These are phyloP conservation scores for Neosilurus hyrtlii DNA, from an alignment of 2,797 vertebrate species.

Conservation along the genomic window DNA sequence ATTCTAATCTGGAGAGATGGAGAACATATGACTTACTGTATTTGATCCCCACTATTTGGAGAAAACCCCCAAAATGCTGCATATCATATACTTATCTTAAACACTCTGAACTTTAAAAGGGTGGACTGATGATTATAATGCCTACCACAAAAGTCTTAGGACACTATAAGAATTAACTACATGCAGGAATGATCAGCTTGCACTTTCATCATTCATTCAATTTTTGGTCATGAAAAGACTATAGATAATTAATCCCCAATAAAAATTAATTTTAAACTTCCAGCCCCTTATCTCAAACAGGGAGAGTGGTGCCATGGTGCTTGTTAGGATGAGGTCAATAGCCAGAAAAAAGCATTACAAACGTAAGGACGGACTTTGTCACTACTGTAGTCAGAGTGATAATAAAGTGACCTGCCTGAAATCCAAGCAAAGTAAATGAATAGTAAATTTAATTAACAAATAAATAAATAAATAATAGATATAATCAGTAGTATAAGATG, in stretches of 20 bases:
- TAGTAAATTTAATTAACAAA: too few relatives aligned
- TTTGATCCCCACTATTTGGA: background rate
- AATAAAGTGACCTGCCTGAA: background rate
- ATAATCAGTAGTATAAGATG: too few relatives aligned
- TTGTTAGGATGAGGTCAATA: background rate
- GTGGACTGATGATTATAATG: background rate
- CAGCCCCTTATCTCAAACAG: background rate
- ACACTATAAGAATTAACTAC: background rate
- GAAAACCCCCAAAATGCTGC: background rate
- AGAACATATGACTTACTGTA: too few relatives aligned
- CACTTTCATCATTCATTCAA: background rate
- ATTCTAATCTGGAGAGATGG: background rate
- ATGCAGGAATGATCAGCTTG: background rate
- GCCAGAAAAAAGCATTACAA: background rate
- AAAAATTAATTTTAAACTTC: background rate
- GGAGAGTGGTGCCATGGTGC: background rate
- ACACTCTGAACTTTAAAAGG: background rate
- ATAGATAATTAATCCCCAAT: background rate
- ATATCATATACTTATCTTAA: background rate
- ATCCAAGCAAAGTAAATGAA: too few relatives aligned
- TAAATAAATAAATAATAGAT: too few relatives aligned
- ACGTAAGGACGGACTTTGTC: background rate
- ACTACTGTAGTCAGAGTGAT: background rate
- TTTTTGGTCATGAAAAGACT: background rate
- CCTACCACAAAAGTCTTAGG: background rate